Percentiles rank a stretch among this genome's conserved stretches.
These are phyloP conservation scores for Columbina picui DNA, from an alignment of 2,113 vertebrate species.

Conservation along the genomic window DNA sequence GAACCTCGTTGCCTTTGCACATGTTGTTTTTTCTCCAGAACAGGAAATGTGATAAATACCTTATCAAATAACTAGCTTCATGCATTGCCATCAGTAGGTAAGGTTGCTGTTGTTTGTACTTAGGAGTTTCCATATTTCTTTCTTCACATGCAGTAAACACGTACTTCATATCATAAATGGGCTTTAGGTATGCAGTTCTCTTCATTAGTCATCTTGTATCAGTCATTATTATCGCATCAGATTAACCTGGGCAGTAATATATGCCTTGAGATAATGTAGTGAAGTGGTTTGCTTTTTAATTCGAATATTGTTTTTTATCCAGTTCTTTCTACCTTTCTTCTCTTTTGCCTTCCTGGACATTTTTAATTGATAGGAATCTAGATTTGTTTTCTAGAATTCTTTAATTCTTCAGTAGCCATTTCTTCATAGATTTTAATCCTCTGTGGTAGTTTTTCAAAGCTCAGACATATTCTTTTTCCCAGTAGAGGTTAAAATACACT, in stretches of 20 bases:
- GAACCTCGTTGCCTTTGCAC: neutral
- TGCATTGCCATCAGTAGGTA: neutral
- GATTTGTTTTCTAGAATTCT: neutral
- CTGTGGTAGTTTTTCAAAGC: neutral
- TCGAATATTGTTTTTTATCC: neutral
- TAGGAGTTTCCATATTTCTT: neutral
- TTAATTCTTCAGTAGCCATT: neutral
- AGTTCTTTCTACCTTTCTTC: rapidly evolving
- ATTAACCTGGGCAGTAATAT: neutral
- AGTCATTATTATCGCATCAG: rapidly evolving
- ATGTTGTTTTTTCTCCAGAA: neutral
- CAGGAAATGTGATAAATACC: neutral
- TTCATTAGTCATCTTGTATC: neutral
- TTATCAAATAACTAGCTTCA: neutral
- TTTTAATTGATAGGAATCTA: neutral
- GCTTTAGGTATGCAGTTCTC: neutral
- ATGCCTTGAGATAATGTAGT: neutral
- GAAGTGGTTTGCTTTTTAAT: neutral
- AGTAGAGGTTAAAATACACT: neutral
- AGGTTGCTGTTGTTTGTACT: neutral
- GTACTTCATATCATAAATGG: neutral
- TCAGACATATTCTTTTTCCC: neutral
- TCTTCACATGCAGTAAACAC: rapidly evolving
- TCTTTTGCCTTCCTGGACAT: rapidly evolving
- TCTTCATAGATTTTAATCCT: neutral